Evolutionary conservation across 1,140 invertebrate genomes (phyloP), one percentile per base, ranked within the genome.

Genomic region (Lanistes nyassanus): DNA sequence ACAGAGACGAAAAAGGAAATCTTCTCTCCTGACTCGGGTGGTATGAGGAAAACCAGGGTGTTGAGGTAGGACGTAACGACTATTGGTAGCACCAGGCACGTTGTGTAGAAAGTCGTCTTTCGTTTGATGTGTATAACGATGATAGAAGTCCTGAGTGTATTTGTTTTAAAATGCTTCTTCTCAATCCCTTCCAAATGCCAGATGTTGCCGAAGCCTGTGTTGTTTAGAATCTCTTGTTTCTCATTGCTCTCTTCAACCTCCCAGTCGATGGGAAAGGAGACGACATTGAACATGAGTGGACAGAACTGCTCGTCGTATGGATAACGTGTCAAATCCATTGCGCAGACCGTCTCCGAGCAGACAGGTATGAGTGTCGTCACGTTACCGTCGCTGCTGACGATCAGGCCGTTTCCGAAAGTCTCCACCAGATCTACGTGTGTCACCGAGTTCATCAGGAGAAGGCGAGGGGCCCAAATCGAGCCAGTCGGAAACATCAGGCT

Each of bases 281-380:
- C 74, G 1, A 75, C 58, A 7, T 69, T 76, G 36, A 82, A 76
- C 34, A 66, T 67, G 23, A 83, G 23, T 0, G 5, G 23, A 58
- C 83, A 84, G 0, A 23, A 60, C 66, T 84, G 83, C 9, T 67
- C 31, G 65, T 84, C 83, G 65, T 79, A 83, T 6, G 83, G 83
- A 70, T 81, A 84, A 31, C 70, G 74, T 0, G 73, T 60, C 7
- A 81, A 56, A 67, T 84, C 80, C 31, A 81, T 55, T 16, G 65
- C 64, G 68, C 82, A 84, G 3, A 95, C 97, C 3, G 96, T 97
- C 87, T 98, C 98, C 87, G 98, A 98, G 19, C 21, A 58, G 9
- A 51, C 26, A 23, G 53, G 55, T 6, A 75, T 68, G 11, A 21
- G 16, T 29, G 36, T 23, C 13, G 51, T 26, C 6, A 75, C 55